A percentile compares a stretch with the other conserved stretches of the same genome.
These are phyloP conservation scores for Gorsachius goisagi DNA, from an alignment of 2,113 vertebrate genomes.

Conservation along the genomic window DNA sequence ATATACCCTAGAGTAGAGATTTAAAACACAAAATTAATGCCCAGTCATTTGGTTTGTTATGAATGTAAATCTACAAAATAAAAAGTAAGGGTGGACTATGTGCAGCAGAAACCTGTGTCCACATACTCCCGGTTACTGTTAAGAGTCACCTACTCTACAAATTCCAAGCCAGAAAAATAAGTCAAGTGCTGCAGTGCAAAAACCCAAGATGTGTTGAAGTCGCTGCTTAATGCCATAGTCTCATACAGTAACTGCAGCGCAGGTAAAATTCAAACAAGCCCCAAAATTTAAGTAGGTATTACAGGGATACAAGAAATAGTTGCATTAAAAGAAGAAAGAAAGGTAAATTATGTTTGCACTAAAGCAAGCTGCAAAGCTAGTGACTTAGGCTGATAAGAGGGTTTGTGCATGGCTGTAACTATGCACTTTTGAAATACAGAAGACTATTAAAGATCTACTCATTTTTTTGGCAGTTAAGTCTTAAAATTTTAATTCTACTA, in stretches of 20 bases:
- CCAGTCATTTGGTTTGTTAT: not conserved
- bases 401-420: not conserved
- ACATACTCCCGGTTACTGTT: not conserved
- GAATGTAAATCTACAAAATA: not conserved
- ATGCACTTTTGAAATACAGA: not conserved
- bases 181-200: not conserved
- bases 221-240: not conserved
- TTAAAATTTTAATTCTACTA: not conserved
- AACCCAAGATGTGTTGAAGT: not conserved
- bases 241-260: not conserved
- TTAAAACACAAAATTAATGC: not conserved
- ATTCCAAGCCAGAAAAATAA: not conserved
- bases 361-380: not conserved
- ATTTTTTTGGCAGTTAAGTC: not conserved
- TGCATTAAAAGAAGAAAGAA: not conserved
- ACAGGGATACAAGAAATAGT: not conserved
- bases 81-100: fast-evolving
- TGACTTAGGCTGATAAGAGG: not conserved
- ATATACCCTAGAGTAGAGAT: not conserved
- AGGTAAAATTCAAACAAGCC: not conserved
- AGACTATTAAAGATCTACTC: not conserved
- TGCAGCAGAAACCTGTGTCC: not conserved
- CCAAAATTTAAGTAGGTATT: not conserved
- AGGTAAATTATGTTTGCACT: not conserved
- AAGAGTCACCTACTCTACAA: not conserved